Base-by-base conservation (phyloP, 2,113 vertebrate genomes). In the Synodontis membranacea region DNA sequence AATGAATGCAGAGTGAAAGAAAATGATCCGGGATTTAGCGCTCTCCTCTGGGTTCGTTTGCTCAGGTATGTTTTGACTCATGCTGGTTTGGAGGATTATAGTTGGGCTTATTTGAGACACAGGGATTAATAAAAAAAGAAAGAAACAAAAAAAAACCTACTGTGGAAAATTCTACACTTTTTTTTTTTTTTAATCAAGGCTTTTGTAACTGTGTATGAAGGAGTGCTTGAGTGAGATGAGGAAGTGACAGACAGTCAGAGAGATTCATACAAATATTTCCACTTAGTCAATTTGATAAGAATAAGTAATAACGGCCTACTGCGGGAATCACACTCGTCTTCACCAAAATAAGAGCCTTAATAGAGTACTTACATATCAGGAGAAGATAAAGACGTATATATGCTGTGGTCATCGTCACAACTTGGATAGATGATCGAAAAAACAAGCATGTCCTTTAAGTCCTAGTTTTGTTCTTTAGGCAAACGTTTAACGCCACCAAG, bases 1-100 rank as follows among this genome's bases (percentile, higher is more conserved):
- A 83, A 83, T 58, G 64, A 83, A 83, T 83, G 64, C 46, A 70
- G 64, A 70, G 62, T 25, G 46, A 34, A 39, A 70, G 82, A 83
- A 48, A 52, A 37, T 52, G 82, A 83, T 52, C 66, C 25, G n/a
- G 66, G 82, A 8, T 70, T 83, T 70, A 83, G 21, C 2, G 42
- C 72, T 52, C 42, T 85, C 83, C 74, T 79, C 74, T 52, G 56
- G 39, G 58, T 37, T 85, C 75, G 58, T 34, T 48, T 80, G 84
- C 58, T 86, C 84, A 64, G 34, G 46, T 80, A 62, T 60, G 19
- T 48, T 79, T 66, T 50, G 23, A 56, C 10, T 79, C 84, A 85
- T 66, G 82, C 82, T 70, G 62, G 28, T 68, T 58, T 39, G 50
- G n/a, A 28, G 64, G 82, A 83, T 83, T 83, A 70, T 28, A 52